Conservation (phyloP, 2,888 invertebrate species). For the Coelopa pilipes region DNA sequence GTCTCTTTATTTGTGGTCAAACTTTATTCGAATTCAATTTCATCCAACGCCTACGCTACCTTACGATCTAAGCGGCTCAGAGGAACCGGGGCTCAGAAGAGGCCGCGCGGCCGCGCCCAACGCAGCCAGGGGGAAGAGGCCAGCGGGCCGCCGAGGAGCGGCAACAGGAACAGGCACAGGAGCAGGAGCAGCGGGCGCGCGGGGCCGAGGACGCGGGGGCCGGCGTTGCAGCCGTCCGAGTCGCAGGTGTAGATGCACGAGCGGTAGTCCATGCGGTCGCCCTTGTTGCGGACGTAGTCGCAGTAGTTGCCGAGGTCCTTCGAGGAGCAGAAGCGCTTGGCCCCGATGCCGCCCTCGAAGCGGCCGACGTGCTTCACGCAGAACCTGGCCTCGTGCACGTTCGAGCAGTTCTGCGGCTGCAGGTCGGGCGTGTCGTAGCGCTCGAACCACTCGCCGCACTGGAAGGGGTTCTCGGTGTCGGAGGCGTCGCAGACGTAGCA, state of each 20-base stretch:
- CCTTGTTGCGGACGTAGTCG: conserved; percentile 85
- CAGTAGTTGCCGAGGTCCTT: conserved; percentile 89
- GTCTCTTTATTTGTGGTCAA: too few relatives aligned
- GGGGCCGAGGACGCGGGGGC: conserved; percentile 57
- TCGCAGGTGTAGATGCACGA: conserved; percentile 89
- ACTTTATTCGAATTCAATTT: too few relatives aligned
- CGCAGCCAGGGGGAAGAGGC: background rate
- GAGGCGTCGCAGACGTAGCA: conserved; percentile 93
- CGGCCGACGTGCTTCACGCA: conserved; percentile 95
- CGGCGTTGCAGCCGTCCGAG: conserved; percentile 85
- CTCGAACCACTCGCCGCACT: conserved; percentile 84
- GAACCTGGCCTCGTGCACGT: conserved; percentile 85
- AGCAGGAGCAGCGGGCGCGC: background rate
- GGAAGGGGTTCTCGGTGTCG: conserved; percentile 79
- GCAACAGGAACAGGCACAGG: background rate
- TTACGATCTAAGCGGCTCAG: too few relatives aligned
- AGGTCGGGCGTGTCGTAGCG: conserved; percentile 74
- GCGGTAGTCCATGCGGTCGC: conserved; percentile 85
- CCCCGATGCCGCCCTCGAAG: conserved; percentile 90
- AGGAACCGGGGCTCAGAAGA: too few relatives aligned
- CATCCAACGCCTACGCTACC: too few relatives aligned
- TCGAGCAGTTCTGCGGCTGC: conserved; percentile 76
- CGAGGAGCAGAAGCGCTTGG: conserved; percentile 88
- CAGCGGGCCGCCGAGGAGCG: background rate
- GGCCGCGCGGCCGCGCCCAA: too few relatives aligned